phyloP scores from a whole-genome alignment of 2,113 vertebrate genomes.

The Chaetops frenatus region DNA sequence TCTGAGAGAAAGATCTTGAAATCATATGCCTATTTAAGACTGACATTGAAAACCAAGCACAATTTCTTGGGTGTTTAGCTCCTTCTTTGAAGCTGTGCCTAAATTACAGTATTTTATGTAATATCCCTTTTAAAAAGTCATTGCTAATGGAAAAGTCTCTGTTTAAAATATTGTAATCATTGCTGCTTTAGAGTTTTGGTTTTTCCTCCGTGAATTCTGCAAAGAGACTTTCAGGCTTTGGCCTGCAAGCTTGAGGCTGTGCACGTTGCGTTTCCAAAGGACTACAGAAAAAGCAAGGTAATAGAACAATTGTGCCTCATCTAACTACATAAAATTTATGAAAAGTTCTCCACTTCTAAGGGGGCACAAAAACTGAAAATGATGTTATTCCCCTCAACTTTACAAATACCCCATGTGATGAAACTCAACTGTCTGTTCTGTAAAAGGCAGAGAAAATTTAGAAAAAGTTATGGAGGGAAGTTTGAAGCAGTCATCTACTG shows the following conservation, averaged over 20 bases:
- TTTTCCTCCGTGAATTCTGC: not conserved
- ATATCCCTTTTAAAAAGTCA: not conserved
- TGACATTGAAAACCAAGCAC: not conserved
- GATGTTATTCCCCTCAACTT: not conserved
- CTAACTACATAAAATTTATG: not conserved
- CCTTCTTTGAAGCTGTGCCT: not conserved
- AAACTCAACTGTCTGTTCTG: not conserved
- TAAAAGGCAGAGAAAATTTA: not conserved
- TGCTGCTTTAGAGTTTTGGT: not conserved
- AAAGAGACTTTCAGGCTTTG: not conserved
- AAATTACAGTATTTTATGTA: not conserved
- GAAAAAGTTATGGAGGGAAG: not conserved
- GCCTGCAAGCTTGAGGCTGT: not conserved
- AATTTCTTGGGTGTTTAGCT: not conserved
- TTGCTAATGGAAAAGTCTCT: not conserved
- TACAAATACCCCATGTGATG: not conserved
- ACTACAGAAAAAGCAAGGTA: not conserved
- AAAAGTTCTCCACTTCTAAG: not conserved
- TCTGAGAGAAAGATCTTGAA: not conserved
- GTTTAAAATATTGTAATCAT: not conserved
- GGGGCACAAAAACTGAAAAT: not conserved
- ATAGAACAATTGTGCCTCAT: not conserved
- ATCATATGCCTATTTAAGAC: accelerated
- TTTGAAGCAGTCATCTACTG: not conserved
- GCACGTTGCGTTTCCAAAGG: accelerated